Conservation (phyloP, 2,113 vertebrate species). For the Cryptotis parvus region DNA sequence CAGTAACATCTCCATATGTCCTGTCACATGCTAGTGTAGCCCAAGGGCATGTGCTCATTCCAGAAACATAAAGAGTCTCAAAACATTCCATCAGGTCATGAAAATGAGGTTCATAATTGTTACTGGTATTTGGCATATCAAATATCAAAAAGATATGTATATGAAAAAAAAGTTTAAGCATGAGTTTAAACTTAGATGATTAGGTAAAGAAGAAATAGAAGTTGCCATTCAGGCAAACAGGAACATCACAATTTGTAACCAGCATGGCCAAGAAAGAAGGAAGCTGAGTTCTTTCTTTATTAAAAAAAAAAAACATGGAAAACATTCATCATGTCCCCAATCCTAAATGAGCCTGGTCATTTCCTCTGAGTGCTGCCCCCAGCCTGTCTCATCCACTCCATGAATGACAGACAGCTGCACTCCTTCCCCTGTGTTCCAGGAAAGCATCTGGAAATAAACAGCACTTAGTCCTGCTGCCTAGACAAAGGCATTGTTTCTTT, state of each 20-base stretch:
- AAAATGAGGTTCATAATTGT: no score
- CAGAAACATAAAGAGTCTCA: no score
- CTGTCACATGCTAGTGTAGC: no score
- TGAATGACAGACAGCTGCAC: constrained; percentile 56
- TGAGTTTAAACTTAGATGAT: not conserved
- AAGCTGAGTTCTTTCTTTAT: not conserved
- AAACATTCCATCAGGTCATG: no score
- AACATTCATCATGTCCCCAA: not conserved
- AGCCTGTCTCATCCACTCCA: not conserved
- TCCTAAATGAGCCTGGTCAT: not conserved
- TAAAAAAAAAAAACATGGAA: not conserved
- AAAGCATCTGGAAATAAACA: constrained; percentile 74
- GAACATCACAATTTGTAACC: not conserved
- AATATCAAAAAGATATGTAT: not conserved
- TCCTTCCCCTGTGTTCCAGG: constrained; percentile 44
- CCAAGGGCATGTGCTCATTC: no score
- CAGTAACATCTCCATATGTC: no score
- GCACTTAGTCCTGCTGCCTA: constrained; percentile 46
- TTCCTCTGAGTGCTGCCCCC: not conserved
- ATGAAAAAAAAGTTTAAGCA: not conserved
- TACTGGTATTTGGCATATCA: no score
- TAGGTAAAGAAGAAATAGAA: not conserved
- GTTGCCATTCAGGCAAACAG: not conserved
- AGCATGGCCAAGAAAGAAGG: not conserved
- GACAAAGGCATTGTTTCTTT: constrained; percentile 77